Conservation (phyloP, 37 sponge, comb jelly and placozoan species). For the Diacarnus erythraeanus region DNA sequence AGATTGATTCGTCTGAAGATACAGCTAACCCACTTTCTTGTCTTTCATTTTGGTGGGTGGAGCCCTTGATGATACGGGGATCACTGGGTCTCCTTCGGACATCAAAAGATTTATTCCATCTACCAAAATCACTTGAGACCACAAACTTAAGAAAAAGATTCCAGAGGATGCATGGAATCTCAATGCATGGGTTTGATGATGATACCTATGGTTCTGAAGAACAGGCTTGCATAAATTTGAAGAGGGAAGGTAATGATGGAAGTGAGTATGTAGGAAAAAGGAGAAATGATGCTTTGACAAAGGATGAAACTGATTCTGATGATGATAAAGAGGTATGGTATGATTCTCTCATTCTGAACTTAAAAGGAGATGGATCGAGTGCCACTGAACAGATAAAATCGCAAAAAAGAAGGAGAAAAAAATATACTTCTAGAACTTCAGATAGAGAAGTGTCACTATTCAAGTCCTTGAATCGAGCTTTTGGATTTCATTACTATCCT, state of each 20-base stretch:
- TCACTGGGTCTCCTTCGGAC: conserved; percentile 45
- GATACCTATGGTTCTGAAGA: background rate
- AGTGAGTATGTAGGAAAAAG: background rate
- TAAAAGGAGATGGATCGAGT: background rate
- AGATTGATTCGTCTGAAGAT: conserved; percentile 55
- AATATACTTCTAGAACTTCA: background rate
- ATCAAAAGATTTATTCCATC: conserved; percentile 54
- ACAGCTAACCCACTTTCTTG: conserved; percentile 59
- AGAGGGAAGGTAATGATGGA: background rate
- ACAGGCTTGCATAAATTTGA: background rate
- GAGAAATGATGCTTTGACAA: background rate
- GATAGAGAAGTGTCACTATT: conserved; percentile 39
- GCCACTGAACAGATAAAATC: background rate
- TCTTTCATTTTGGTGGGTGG: conserved; percentile 83
- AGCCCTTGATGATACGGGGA: conserved; percentile 75
- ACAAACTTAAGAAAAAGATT: conserved; percentile 40
- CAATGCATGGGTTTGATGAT: background rate
- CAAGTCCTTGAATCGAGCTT: conserved; percentile 74
- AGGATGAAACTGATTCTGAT: background rate
- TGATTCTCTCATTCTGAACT: background rate
- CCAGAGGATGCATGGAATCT: background rate
- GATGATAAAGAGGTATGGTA: background rate
- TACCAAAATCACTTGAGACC: conserved; percentile 65
- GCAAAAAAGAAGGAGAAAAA: background rate
- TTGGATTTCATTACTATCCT: conserved; percentile 94